Percentiles rank a stretch among this genome's conserved stretches.
phyloP scores from a whole-genome alignment of 1,140 invertebrate genomes.

The Oryzaephilus surinamensis region DNA sequence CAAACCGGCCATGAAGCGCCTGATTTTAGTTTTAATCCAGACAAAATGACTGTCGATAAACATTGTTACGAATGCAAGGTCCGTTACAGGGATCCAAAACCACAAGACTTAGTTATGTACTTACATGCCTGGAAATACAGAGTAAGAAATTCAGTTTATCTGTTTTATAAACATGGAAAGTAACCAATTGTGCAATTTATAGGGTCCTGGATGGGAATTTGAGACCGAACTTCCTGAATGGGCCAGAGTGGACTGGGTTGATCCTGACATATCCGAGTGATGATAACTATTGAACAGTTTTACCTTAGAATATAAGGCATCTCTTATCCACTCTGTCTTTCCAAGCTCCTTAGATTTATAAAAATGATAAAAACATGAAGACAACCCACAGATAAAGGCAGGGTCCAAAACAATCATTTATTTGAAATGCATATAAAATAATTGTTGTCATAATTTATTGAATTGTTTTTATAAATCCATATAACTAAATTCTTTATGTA shows the following conservation, averaged over 20 bases:
- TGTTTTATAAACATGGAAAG: slow-evolving; percentile 2
- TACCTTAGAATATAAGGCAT: slow-evolving; percentile 22
- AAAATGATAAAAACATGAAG: slow-evolving; percentile 5
- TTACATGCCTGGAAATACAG: slow-evolving; percentile 89
- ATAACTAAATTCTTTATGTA: too few species aligned
- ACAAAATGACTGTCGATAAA: slow-evolving; percentile 68
- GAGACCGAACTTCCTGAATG: slow-evolving; percentile 79
- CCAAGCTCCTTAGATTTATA: slow-evolving; percentile 22
- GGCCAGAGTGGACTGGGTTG: slow-evolving; percentile 73
- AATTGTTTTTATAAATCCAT: too few species aligned
- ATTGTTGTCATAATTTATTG: slow-evolving; percentile 4
- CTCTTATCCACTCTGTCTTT: slow-evolving; percentile 31
- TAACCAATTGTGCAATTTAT: too few species aligned
- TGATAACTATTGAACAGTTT: slow-evolving; percentile 15
- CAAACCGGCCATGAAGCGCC: slow-evolving; percentile 69
- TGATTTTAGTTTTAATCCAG: slow-evolving; percentile 54
- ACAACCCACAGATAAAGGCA: slow-evolving; percentile 19
- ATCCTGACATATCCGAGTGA: slow-evolving; percentile 39
- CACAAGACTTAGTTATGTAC: slow-evolving; percentile 87
- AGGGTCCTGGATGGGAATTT: slow-evolving; percentile 84
- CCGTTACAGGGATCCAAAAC: slow-evolving; percentile 79
- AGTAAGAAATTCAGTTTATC: too few species aligned
- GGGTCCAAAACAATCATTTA: slow-evolving; percentile 28
- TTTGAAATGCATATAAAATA: slow-evolving; percentile 6
- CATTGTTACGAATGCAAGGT: slow-evolving; percentile 90